Evolutionary conservation across 2,888 invertebrate species (phyloP).

Genomic region (Drosophila koepferae): DNA sequence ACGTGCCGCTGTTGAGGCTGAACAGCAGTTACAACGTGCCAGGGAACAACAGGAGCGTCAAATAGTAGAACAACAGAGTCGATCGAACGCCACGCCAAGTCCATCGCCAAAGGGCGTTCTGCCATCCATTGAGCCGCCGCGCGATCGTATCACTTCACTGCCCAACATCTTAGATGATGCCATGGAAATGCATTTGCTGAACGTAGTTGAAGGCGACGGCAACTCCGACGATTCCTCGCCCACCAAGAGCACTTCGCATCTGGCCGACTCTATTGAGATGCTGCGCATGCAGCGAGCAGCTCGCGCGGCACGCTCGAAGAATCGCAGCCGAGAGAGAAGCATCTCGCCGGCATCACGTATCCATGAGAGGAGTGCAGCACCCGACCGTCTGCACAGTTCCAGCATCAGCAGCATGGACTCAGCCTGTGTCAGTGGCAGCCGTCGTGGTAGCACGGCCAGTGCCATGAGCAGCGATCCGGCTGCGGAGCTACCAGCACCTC

Average conservation of each 20-base stretch:
- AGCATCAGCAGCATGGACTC: constrained; percentile 80
- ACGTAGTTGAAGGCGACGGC: constrained; percentile 7
- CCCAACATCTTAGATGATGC: constrained; percentile 70
- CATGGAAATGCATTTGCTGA: constrained; percentile 62
- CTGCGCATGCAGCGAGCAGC: constrained; percentile 75
- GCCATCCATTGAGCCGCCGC: constrained; percentile 53
- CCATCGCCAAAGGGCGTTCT: constrained; percentile 24
- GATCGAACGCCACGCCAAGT: constrained; percentile 11
- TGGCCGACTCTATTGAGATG: constrained; percentile 77
- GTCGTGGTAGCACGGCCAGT: constrained; percentile 77
- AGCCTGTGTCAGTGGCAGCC: constrained; percentile 56
- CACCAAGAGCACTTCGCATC: constrained; percentile 52
- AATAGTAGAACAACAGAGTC: not conserved
- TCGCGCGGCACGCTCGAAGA: constrained; percentile 59
- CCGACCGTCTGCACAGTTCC: constrained; percentile 77
- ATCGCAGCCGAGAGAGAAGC: constrained; percentile 70
- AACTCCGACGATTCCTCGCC: constrained; percentile 50
- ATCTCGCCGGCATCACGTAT: constrained; percentile 62
- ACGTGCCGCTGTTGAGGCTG: constrained; percentile 60
- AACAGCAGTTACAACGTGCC: constrained; percentile 50
- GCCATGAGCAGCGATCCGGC: constrained; percentile 41
- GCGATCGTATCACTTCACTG: constrained; percentile 66
- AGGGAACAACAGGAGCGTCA: constrained; percentile 26
- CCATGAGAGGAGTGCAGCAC: constrained; percentile 76
- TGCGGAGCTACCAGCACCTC: constrained; percentile 44